Evolutionary conservation across 2,797 vertebrate species (phyloP), one percentile per base, ranked within the genome.

Genomic region (Gymnoscopelus microlampas): DNA sequence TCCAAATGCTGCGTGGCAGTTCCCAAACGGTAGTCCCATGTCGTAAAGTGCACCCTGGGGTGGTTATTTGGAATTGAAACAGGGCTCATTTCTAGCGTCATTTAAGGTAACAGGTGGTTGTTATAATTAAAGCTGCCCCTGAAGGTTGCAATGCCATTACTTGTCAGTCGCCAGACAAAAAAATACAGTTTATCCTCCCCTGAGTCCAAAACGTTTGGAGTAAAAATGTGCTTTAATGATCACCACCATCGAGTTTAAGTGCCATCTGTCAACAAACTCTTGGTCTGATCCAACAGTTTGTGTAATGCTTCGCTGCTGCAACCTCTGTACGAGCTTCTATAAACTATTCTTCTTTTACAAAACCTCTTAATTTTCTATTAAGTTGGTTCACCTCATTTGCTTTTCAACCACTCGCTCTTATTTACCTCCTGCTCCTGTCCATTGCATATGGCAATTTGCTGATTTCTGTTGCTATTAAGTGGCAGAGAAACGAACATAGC

Each of bases 211-310:
- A 63, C 13, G 32, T 39, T 60, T 44, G 74, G 39, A 44, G 8
- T 44, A 78, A 64, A 74, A 74, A 73, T 11, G 2, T 66, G 70
- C 77, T 63, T 67, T 53, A 48, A 68, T 59, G 60, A 78, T 79
- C 61, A 50, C 60, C 72, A 56, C 63, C 15, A 44, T 82, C 73
- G 62, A 79, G 77, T 67, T 49, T 66, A 50, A 4, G 66, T 39
- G 53, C 75, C 71, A 82, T 86, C 80, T 81, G 74, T 79, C 71
- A 71, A 72, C 74, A 76, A 63, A 77, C n/a, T 48, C 66, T 63
- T 8, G 0, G 23, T 44, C 19, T 23, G 68, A 73, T 39, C 57
- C 13, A 59, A 35, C 15, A 59, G 11, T 10, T 35, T 39, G 7
- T 7, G 10, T 35, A 75, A 77, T 63, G 66, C 73, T 85, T 72